Percentiles rank a stretch among this genome's conserved stretches.
These are phyloP conservation scores for Chrysemys picta DNA, from an alignment of 2,113 vertebrate genomes.

Conservation along the genomic window DNA sequence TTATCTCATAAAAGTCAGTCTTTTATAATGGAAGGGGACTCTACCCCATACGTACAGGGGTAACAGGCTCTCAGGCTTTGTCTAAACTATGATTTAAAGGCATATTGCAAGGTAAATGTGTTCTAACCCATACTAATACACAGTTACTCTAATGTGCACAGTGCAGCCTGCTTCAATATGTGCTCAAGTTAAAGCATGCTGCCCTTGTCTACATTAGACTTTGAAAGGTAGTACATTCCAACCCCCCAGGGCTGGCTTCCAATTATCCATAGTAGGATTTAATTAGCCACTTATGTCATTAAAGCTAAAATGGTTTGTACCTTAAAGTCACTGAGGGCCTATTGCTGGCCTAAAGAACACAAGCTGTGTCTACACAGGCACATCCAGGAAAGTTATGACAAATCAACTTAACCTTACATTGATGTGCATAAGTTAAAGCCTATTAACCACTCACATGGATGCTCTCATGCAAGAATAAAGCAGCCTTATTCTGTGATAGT, in stretches of 20 bases:
- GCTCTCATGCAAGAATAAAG: background rate
- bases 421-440: background rate
- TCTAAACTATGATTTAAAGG: background rate
- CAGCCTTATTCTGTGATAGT: background rate
- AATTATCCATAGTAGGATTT: background rate
- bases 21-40: slow-evolving; percentile 20
- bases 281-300: background rate
- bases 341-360: background rate
- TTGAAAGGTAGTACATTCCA: background rate
- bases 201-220: background rate
- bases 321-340: background rate
- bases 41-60: background rate
- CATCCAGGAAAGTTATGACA: background rate
- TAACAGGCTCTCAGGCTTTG: background rate
- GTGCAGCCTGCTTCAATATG: background rate
- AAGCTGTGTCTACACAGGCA: background rate
- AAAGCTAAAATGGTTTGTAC: background rate
- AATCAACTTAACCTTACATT: background rate
- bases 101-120: background rate
- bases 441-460: background rate
- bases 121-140: background rate
- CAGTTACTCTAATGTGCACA: background rate
- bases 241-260: background rate
- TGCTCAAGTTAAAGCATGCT: background rate
- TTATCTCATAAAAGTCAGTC: background rate